Base-by-base conservation (phyloP, 1,140 invertebrate species). In the Macrosteles quadrilineatus region DNA sequence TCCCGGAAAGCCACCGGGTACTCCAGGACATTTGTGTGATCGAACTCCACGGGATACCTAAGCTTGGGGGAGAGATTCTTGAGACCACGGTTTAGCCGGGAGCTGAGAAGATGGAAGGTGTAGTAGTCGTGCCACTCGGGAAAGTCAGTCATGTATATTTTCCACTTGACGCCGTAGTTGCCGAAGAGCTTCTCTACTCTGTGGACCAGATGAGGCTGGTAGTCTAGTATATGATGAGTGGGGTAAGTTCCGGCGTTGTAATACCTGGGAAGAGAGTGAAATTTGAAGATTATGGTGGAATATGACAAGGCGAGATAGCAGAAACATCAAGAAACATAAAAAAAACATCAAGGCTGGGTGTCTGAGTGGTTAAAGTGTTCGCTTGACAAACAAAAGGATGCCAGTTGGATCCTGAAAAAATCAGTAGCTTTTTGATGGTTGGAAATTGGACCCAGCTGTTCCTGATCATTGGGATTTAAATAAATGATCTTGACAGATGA, bases 161-260 rank as follows among this genome's bases (percentile, higher is more conserved):
- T 62, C 25, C 32, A 9, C 36, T 45, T 57, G 55, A 53, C 31
- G 25, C 57, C 64, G 68, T 73, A 70, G 30, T 76, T 74, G 4
- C 76, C 77, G 63, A 78, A 77, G n/a, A 75, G 67, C 12, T 70
- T 47, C 25, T 68, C 69, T 14, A 77, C 75, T n/a, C 76, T 57
- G 63, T 79, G 78, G 12, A 77, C 72, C 6, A 78, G 36, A 32
- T 74, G 11, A 9, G 78, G 78, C 21, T 67, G 31, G 21, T 72
- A 59, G 12, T 72, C 32, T 14, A 79, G 69, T 14, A 79, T 73
- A 12, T 68, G 32, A 30, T 70, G 43, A 0, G 77, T 78, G 1
- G 77, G 77, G 12, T 59, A 53, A 36, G 75, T 57, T 2, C 77
- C 78, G 0, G 76, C 78, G 69, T 79, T 79, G 69, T 78, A 80